Evolutionary conservation across 2,797 vertebrate species (phyloP).

Genomic region (Schizopygopsis malacanthus): DNA sequence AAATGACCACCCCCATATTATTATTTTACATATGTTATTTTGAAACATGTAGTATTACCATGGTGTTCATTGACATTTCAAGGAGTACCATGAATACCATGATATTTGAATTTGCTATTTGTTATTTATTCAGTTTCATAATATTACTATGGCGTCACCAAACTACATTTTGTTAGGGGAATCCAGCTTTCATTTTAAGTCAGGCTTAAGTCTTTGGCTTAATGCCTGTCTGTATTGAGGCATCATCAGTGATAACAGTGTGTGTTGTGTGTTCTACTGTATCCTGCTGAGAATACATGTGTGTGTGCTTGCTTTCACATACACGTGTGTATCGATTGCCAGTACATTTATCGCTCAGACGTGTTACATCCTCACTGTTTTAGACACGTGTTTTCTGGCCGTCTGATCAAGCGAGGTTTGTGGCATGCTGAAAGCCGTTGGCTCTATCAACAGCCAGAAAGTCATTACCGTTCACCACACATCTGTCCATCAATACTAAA

Average conservation of each 20-base stretch:
- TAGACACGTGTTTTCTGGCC: slow-evolving; percentile 1
- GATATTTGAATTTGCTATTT: neutral
- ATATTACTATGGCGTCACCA: too few species aligned
- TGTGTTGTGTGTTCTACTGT: neutral
- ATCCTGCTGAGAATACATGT: neutral
- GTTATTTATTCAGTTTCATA: neutral
- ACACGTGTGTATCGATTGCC: slow-evolving; percentile 13
- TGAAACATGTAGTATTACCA: neutral
- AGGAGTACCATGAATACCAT: neutral
- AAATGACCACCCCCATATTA: neutral
- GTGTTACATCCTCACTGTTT: slow-evolving; percentile 13
- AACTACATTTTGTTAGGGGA: neutral
- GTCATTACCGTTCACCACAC: slow-evolving; percentile 69
- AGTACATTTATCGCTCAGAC: neutral
- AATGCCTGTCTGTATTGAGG: neutral
- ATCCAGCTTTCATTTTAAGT: slow-evolving; percentile 5
- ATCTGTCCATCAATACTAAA: slow-evolving; percentile 75
- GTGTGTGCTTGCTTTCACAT: slow-evolving; percentile 25
- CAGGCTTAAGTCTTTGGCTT: neutral
- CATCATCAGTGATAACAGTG: slow-evolving; percentile 16
- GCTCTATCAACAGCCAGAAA: slow-evolving; percentile 60
- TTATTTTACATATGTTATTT: neutral
- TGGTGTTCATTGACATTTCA: neutral
- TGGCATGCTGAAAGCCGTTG: neutral
- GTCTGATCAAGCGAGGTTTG: neutral